These are phyloP conservation scores for Neodiprion fabricii DNA, from an alignment of 1,140 invertebrate genomes.

Conservation along the genomic window DNA sequence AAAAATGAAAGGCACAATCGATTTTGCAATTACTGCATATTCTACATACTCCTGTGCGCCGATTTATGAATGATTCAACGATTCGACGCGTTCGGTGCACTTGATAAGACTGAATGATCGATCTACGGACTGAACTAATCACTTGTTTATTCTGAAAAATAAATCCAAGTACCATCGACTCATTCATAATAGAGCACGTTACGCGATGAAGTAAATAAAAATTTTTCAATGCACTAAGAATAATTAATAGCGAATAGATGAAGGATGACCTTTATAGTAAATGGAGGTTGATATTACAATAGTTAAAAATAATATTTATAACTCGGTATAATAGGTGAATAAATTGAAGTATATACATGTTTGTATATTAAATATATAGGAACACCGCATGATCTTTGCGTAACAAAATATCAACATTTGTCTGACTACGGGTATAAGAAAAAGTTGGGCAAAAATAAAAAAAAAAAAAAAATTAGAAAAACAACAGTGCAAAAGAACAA, in stretches of 20 bases:
- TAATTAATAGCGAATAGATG: background rate
- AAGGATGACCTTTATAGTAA: background rate
- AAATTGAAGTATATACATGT: background rate
- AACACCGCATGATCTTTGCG: slow-evolving; percentile 2
- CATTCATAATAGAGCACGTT: too few species aligned
- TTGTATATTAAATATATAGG: background rate
- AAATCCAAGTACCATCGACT: too few species aligned
- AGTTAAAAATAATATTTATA: slow-evolving; percentile 11
- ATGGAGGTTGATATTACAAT: background rate
- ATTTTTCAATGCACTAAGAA: too few species aligned
- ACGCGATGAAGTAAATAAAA: too few species aligned
- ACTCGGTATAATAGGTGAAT: slow-evolving; percentile 14
- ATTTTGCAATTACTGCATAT: background rate
- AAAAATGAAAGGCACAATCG: background rate
- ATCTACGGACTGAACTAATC: too few species aligned
- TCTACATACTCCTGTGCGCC: too few species aligned
- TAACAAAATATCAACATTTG: background rate
- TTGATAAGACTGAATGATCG: too few species aligned
- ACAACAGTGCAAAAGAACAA: too few species aligned
- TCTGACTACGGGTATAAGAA: background rate
- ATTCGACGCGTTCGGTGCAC: background rate
- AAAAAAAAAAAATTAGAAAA: too few species aligned
- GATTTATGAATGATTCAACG: slow-evolving; percentile 10
- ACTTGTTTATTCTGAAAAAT: too few species aligned
- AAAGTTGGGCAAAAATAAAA: too few species aligned